Conservation (phyloP, 2,888 invertebrate genomes). For the Drosophila picticornis region DNA sequence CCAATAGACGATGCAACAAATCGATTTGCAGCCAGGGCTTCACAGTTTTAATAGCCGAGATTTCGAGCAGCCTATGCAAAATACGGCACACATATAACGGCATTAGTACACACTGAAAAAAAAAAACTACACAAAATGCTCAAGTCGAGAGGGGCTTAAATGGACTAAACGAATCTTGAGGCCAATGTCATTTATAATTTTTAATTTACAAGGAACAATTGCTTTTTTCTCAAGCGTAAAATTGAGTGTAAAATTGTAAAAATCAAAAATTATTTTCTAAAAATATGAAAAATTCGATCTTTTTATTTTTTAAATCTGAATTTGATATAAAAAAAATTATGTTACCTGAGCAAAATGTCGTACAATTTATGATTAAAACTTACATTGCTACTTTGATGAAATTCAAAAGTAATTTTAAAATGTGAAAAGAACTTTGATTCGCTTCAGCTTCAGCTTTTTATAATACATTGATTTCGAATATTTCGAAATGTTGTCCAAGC, state of each 20-base stretch:
- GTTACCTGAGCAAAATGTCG: no score
- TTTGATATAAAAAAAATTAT: not conserved
- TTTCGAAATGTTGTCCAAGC: not conserved
- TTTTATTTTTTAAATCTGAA: not conserved
- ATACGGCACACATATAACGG: not conserved
- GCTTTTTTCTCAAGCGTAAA: not conserved
- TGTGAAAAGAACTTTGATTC: not conserved
- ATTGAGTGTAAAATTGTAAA: not conserved
- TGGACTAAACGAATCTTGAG: not conserved
- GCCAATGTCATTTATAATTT: not conserved
- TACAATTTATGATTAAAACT: not conserved
- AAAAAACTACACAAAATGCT: not conserved
- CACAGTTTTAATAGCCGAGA: constrained; percentile 81
- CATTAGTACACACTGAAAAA: not conserved
- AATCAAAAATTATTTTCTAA: not conserved
- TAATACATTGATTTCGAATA: not conserved
- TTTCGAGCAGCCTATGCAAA: constrained; percentile 70
- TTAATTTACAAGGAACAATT: not conserved
- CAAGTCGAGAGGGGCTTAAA: not conserved
- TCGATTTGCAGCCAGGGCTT: constrained; percentile 84
- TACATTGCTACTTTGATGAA: not conserved
- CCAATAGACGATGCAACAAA: constrained; percentile 80
- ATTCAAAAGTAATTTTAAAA: not conserved
- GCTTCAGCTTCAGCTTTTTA: not conserved
- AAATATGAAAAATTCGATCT: not conserved